These are phyloP conservation scores for Galeopterus variegatus DNA, from an alignment of 2,113 vertebrate species.

Conservation along the genomic window DNA sequence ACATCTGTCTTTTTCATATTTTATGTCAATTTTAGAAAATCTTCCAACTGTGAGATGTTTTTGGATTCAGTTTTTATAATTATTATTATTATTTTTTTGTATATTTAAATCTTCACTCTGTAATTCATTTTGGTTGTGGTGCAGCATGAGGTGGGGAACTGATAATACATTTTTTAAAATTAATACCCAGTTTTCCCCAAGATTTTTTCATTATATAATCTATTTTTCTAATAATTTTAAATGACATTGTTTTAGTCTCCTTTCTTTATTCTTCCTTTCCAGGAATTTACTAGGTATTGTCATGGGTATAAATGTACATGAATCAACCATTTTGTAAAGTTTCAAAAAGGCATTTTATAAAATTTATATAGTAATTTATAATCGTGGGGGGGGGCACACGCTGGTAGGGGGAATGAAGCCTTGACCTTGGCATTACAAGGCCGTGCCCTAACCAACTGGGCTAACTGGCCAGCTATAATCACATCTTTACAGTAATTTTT, in stretches of 20 bases:
- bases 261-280: background rate
- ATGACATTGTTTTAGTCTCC: conserved; percentile 8
- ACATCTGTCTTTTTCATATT: conserved; percentile 4
- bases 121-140: conserved; percentile 33
- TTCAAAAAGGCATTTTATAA: conserved; percentile 14
- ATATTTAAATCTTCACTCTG: background rate
- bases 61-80: background rate
- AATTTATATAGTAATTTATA: conserved; percentile 6
- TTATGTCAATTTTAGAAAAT: conserved; percentile 15
- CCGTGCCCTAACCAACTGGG: no score
- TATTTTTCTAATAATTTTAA: background rate
- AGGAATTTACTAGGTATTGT: conserved; percentile 4
- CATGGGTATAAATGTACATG: background rate
- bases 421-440: no score
- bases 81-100: background rate
- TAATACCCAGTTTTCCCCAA: background rate
- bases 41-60: background rate
- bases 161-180: background rate
- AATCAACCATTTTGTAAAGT: conserved; percentile 21
- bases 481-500: conserved; percentile 30
- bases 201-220: background rate
- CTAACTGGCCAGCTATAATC: background rate
- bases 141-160: background rate
- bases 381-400: no score
- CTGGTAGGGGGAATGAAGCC: no score